phyloP scores from a whole-genome alignment of 2,113 vertebrate species.

The Cricetomys ansorgei region DNA sequence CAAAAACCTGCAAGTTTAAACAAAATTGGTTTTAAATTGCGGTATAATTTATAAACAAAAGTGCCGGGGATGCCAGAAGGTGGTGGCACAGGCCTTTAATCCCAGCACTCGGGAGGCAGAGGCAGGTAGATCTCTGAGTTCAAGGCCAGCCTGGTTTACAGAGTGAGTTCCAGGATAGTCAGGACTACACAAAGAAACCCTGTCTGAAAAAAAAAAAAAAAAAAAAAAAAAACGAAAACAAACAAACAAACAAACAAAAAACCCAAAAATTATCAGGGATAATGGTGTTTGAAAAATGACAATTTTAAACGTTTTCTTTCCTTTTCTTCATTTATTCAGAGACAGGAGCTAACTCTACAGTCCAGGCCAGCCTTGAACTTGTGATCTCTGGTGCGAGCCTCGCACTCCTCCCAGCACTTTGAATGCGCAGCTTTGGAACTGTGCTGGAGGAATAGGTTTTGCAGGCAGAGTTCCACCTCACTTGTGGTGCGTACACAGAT shows the following conservation, averaged over 20 bases:
- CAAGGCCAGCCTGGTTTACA: no score
- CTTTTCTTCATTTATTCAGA: neutral
- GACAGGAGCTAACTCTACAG: neutral
- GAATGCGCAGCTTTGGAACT: constrained; percentile 63
- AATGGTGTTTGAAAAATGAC: neutral
- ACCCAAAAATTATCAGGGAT: no score
- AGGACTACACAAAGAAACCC: no score
- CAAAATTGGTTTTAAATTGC: neutral
- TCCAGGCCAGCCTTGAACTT: neutral
- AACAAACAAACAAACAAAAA: no score
- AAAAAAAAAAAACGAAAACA: no score
- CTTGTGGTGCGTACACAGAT: neutral
- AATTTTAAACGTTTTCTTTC: neutral
- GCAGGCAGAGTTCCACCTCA: constrained; percentile 43
- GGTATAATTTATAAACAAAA: neutral
- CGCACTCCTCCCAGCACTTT: neutral
- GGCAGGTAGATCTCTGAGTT: no score
- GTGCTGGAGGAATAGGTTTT: constrained; percentile 55
- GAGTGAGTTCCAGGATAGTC: no score
- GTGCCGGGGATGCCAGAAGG: neutral
- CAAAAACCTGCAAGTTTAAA: neutral
- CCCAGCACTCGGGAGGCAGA: no score
- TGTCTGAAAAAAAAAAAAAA: no score
- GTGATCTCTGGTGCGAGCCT: neutral
- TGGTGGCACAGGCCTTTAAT: no score